Evolutionary conservation across 2,888 invertebrate genomes (phyloP).

Genomic region (Argyresthia goedartella): DNA sequence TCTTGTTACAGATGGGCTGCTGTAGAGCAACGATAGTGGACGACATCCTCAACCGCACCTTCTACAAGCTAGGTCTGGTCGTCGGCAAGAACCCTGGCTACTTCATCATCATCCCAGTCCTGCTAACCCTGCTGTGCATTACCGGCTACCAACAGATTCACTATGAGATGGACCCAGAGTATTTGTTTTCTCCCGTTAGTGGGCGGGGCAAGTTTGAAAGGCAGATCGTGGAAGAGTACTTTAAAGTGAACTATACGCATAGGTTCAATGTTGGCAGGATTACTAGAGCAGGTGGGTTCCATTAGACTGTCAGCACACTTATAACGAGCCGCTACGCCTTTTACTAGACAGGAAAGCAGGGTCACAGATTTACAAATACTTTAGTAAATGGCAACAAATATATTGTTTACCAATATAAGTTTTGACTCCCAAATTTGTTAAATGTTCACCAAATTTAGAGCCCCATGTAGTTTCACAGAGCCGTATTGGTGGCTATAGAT

Average conservation of each 20-base stretch:
- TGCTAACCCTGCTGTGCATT: conserved; percentile 83
- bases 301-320: too few species aligned
- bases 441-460: too few species aligned
- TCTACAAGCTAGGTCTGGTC: conserved; percentile 82
- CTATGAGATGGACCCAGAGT: conserved; percentile 94
- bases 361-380: too few species aligned
- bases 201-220: conserved; percentile 88
- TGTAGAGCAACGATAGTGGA: conserved; percentile 82
- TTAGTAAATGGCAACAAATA: too few species aligned
- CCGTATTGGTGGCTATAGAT: too few species aligned
- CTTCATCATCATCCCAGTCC: conserved; percentile 88
- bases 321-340: neutral
- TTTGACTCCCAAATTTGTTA: too few species aligned
- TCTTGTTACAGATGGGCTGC: conserved; percentile 76
- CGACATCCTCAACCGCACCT: conserved; percentile 81
- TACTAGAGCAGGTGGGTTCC: conserved; percentile 84
- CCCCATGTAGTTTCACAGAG: too few species aligned
- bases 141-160: conserved; percentile 89
- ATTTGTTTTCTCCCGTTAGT: conserved; percentile 90
- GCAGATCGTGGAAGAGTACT: conserved; percentile 83
- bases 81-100: conserved; percentile 89
- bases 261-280: conserved; percentile 89
- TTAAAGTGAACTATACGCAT: conserved; percentile 90
- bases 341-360: neutral
- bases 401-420: too few species aligned